These are phyloP conservation scores for Melinaea menophilus DNA, from an alignment of 2,888 invertebrate genomes.

Conservation along the genomic window DNA sequence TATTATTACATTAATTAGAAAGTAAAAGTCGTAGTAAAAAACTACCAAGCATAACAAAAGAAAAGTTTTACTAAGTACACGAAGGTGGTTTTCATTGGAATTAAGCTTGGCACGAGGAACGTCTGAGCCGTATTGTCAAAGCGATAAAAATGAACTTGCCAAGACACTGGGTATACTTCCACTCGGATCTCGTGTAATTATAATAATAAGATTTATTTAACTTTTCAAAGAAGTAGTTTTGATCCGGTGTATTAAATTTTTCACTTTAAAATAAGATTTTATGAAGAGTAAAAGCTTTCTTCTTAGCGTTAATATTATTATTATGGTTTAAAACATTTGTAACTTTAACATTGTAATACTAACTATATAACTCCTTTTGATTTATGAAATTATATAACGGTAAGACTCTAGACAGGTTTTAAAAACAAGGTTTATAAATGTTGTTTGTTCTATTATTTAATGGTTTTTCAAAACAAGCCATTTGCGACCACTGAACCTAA, in stretches of 20 bases:
- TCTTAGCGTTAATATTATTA: slow-evolving; percentile 21
- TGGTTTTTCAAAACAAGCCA: slow-evolving; percentile 35
- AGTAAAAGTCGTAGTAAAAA: not conserved
- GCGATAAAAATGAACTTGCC: slow-evolving; percentile 13
- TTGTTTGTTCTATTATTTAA: slow-evolving; percentile 36
- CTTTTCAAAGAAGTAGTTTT: slow-evolving; percentile 22
- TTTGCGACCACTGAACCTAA: slow-evolving; percentile 25
- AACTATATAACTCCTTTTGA: slow-evolving; percentile 11
- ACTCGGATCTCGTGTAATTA: slow-evolving; percentile 22
- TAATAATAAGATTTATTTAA: slow-evolving; percentile 24
- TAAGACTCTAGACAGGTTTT: slow-evolving; percentile 20
- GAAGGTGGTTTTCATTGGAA: slow-evolving; percentile 1
- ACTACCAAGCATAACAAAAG: slow-evolving; percentile 4
- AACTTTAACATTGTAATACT: not conserved
- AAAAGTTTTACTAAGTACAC: slow-evolving; percentile 6
- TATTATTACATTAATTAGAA: not conserved
- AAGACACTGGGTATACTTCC: slow-evolving; percentile 16
- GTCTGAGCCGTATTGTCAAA: slow-evolving; percentile 12
- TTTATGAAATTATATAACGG: slow-evolving; percentile 9
- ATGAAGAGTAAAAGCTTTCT: slow-evolving; percentile 19
- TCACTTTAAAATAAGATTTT: slow-evolving; percentile 26
- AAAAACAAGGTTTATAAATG: slow-evolving; percentile 21
- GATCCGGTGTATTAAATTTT: slow-evolving; percentile 25
- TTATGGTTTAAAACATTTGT: not conserved
- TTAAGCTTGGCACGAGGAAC: slow-evolving; percentile 1